phyloP scores from a whole-genome alignment of 2,888 invertebrate genomes.

The Cyclophora punctaria region DNA sequence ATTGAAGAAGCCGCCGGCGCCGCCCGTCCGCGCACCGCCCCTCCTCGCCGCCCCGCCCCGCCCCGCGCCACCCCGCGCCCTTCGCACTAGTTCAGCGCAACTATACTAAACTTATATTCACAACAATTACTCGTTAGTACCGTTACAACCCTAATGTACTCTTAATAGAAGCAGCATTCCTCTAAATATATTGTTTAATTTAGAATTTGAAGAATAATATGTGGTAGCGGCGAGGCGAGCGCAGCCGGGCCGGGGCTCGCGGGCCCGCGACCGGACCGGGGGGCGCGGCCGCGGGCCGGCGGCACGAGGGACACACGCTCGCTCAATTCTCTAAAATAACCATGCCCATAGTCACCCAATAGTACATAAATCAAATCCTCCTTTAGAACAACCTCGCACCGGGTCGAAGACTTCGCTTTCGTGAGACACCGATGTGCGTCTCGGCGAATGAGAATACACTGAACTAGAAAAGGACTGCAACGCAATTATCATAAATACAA shows the following conservation, averaged over 20 bases:
- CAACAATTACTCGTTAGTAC: conserved; percentile 65
- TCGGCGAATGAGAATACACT: conserved; percentile 15
- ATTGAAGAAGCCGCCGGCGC: conserved; percentile 30
- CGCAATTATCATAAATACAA: conserved; percentile 12
- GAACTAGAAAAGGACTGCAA: conserved; percentile 11
- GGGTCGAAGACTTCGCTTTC: conserved; percentile 17
- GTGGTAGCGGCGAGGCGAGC: conserved; percentile 31
- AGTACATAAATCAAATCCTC: not conserved
- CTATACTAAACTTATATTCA: conserved; percentile 44
- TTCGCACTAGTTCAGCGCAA: conserved; percentile 20
- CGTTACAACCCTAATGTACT: conserved; percentile 58
- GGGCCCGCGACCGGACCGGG: conserved; percentile 8
- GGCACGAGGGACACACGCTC: not conserved
- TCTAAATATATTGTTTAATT: conserved; percentile 44
- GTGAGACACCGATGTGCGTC: conserved; percentile 16
- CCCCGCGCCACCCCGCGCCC: conserved; percentile 12
- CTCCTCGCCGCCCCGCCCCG: conserved; percentile 13
- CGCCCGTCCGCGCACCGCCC: conserved; percentile 17
- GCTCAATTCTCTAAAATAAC: no score
- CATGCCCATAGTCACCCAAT: no score
- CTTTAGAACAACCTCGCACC: conserved; percentile 13
- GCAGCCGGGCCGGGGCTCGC: conserved; percentile 15
- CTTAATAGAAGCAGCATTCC: conserved; percentile 65
- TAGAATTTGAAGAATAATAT: conserved; percentile 54
- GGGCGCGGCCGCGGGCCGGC: not conserved